Base-by-base conservation (phyloP, 2,797 vertebrate genomes). In the Thaleichthys pacificus region DNA sequence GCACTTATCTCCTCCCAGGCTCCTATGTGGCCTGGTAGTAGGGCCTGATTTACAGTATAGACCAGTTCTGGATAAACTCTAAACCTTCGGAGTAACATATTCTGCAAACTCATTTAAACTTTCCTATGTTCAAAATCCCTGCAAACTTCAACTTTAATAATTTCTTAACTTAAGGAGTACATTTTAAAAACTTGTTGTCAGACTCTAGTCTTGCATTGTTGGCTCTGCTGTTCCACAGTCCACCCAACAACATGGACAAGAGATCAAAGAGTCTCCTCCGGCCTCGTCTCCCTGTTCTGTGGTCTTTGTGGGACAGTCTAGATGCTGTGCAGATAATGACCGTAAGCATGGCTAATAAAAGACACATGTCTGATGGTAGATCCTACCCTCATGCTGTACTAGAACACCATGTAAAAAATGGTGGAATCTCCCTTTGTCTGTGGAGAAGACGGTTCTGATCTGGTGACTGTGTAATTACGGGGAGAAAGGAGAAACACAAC, bases 241-340 rank as follows among this genome's bases (percentile, higher is more conserved):
- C 42, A 47, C 42, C 42, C 38, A 54, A n/a, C 67, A 58, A 28
- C 61, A 69, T 14, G 54, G 72, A 58, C 9, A 62, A 28, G 24
- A 54, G 42, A 67, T 68, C 66, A 69, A 68, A 57, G 67, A 15
- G 15, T 69, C 32, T n/a, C 21, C 60, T 47, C 60, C 72, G 26
- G 26, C 28, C 35, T 63, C 21, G 49, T n/a, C 17, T 56, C 38
- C 14, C 47, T 58, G 47, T 69, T 26, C 47, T 74, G 49, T 58
- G 67, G 67, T 51, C 61, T 65, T 58, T 65, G 67, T 19, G n/a
- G 30, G 54, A 17, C 61, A 35, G 68, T 66, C 24, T 49, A 69
- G 61, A 75, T 70, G 61, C 51, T 70, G 8, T 22, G 66, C 32
- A 60, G 61, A 70, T 75, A 66, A 66, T 60, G 51, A 66, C 69